Evolutionary conservation across 1,140 invertebrate genomes (phyloP).

Genomic region (Trichonephila inaurata): DNA sequence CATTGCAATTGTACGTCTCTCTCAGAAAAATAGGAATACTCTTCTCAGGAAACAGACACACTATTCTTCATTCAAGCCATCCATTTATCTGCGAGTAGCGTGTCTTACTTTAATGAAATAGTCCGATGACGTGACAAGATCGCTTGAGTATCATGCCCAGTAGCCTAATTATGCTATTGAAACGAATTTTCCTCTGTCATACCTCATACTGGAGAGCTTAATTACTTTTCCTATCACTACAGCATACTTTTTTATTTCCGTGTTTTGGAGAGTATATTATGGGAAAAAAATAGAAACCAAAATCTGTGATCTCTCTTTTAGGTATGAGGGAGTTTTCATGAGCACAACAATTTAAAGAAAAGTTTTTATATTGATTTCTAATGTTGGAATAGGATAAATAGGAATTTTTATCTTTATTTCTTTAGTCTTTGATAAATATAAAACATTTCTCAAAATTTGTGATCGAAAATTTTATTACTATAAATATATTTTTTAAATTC

Average conservation of each 20-base stretch:
- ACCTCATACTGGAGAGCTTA: neutral
- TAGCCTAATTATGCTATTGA: slow-evolving; percentile 51
- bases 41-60: too few species aligned
- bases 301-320: neutral
- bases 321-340: too few species aligned
- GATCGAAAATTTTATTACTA: too few species aligned
- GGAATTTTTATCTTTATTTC: too few species aligned
- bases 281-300: neutral
- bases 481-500: too few species aligned
- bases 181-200: neutral
- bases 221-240: slow-evolving; percentile 52
- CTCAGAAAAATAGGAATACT: too few species aligned
- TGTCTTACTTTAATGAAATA: slow-evolving; percentile 62
- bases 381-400: too few species aligned
- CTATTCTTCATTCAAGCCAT: neutral
- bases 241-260: neutral
- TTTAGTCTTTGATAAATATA: too few species aligned
- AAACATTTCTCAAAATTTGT: too few species aligned
- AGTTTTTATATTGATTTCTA: too few species aligned
- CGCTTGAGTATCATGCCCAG: slow-evolving; percentile 22
- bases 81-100: slow-evolving; percentile 47
- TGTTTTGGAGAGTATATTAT: neutral
- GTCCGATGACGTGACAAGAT: slow-evolving; percentile 66
- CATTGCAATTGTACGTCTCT: too few species aligned
- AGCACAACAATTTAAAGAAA: too few species aligned